Conservation (phyloP, 2,888 invertebrate species). For the Holacanthella duospinosa region DNA sequence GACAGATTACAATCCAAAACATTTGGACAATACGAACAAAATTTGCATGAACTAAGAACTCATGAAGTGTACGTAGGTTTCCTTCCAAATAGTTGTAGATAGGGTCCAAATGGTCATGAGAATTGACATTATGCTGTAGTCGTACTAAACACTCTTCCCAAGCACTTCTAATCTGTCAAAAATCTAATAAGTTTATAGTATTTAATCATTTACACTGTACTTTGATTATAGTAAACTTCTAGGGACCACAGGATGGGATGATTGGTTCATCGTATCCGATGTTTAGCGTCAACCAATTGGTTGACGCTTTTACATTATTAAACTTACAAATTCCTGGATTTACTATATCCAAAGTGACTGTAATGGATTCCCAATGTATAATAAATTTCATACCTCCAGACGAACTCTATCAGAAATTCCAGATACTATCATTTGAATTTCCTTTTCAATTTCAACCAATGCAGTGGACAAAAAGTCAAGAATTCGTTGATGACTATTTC, state of each 20-base stretch:
- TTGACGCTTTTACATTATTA: too few species aligned
- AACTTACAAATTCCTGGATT: too few species aligned
- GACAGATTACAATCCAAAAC: constrained; percentile 28
- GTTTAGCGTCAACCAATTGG: too few species aligned
- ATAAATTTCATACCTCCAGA: too few species aligned
- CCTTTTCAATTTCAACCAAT: constrained; percentile 19
- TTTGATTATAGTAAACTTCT: not conserved
- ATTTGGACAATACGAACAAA: constrained; percentile 27
- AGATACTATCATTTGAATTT: constrained; percentile 23
- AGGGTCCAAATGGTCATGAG: constrained; percentile 21
- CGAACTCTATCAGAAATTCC: constrained; percentile 23
- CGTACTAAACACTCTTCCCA: constrained; percentile 5
- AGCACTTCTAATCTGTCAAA: constrained; percentile 12
- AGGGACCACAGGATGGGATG: not conserved
- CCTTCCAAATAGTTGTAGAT: constrained; percentile 26
- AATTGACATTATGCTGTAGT: not conserved
- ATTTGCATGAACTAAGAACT: constrained; percentile 23
- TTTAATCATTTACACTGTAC: not conserved
- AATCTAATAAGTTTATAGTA: constrained; percentile 2
- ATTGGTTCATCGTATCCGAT: too few species aligned
- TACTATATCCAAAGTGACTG: too few species aligned
- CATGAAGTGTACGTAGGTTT: constrained; percentile 23
- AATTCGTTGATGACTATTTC: constrained; percentile 16
- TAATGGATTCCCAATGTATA: too few species aligned
- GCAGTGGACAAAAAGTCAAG: constrained; percentile 14